Base-by-base conservation (phyloP, 2,888 invertebrate species). In the Pterostichus madidus region DNA sequence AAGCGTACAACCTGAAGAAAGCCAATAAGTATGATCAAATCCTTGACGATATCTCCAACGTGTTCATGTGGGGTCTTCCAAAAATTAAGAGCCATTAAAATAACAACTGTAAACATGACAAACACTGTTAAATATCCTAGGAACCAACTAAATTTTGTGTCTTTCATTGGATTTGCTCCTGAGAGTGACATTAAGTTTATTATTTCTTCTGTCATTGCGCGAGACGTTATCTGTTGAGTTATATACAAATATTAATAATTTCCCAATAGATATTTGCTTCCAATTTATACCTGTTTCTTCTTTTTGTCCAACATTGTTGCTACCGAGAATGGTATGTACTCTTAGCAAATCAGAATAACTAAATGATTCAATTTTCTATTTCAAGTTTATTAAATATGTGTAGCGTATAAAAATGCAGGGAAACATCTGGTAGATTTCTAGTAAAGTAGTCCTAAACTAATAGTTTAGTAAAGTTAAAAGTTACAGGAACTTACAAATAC, bases 131-230 rank as follows among this genome's bases (percentile, higher is more conserved):
- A 46, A 11, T 71, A 71, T 17, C 46, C 44, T 6, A 71, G 44
- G 24, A 71, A 44, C 3, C 13, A 11, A 71, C 17, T 24, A 6
- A 44, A 49, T 11, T 46, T 46, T 5, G 71, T 17, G 4, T 71
- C 15, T 6, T 0, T 31, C 49, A 71, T 71, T 15, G 71, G 71
- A 24, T 49, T 71, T 5, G 71, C 46, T 2, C 71, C 71, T 15
- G 17, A 17, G 11, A 17, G 39, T 2, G 71, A 24, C 71, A 71
- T 71, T 17, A 44, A n/a, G 4, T 71, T 71, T n/a, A 71, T 46
- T 1, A 71, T 71, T 17, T 46, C 71, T 71, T 46, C 17, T 17
- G 71, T 71, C 71, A 71, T 71, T 11, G n/a, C 71, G 24, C 24
- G 11, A 11, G 46, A 17, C 2, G 71, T 24, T 11, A 71, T 10